A percentile compares a stretch with the other conserved stretches of the same genome.
Conservation (phyloP, 2,888 invertebrate species). For the Drosophila nr. perissopoda region DNA sequence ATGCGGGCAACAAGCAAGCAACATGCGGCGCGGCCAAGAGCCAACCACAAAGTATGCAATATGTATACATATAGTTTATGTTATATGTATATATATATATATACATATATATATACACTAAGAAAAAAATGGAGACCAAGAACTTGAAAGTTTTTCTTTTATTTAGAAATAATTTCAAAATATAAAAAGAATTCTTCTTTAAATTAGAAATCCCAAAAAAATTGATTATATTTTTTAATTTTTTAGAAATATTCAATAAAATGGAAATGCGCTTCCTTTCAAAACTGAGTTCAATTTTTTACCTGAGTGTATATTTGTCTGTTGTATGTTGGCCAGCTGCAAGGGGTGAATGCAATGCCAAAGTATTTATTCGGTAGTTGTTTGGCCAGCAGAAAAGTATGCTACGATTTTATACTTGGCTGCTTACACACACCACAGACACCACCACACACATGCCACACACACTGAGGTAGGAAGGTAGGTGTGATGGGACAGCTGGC, state of each 20-base stretch:
- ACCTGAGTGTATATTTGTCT: background rate
- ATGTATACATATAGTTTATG: constrained; percentile 7
- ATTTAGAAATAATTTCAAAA: no score
- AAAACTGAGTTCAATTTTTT: background rate
- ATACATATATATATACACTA: constrained; percentile 3
- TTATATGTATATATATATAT: constrained; percentile 10
- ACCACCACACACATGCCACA: constrained; percentile 1
- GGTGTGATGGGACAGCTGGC: constrained; percentile 11
- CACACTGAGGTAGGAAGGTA: constrained; percentile 7
- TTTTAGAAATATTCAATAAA: no score
- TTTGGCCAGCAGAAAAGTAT: constrained; percentile 56
- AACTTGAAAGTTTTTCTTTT: background rate
- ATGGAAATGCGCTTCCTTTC: no score
- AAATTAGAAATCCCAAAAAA: no score
- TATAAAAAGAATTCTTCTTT: no score
- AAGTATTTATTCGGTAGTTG: constrained; percentile 42
- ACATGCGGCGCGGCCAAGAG: constrained; percentile 36
- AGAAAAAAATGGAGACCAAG: background rate
- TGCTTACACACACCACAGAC: constrained; percentile 17
- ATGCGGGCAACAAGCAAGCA: constrained; percentile 35
- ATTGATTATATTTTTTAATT: no score
- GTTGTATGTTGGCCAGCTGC: constrained; percentile 6
- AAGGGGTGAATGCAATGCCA: constrained; percentile 35
- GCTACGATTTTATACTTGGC: constrained; percentile 57
- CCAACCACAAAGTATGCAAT: constrained; percentile 22